phyloP scores from a whole-genome alignment of 2,797 vertebrate genomes.

The Falco columbarius region DNA sequence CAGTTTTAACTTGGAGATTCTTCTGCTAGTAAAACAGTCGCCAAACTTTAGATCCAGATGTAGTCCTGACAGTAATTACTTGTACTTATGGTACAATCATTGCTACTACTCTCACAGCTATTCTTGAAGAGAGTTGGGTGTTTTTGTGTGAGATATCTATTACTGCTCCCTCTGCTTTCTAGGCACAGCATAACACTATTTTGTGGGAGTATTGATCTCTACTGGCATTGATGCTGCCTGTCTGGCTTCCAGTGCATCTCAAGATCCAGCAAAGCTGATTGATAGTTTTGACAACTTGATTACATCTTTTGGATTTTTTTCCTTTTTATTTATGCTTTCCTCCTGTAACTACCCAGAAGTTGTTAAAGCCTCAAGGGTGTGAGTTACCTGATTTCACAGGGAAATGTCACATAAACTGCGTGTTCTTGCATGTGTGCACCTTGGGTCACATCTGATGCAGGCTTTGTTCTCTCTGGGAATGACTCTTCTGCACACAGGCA shows the following conservation, averaged over 20 bases:
- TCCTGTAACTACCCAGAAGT: neutral
- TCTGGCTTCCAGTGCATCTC: constrained; percentile 51
- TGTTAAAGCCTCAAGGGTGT: neutral
- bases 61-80: constrained; percentile 53
- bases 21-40: neutral
- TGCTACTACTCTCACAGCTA: neutral
- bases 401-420: neutral
- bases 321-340: neutral
- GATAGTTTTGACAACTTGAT: constrained; percentile 1
- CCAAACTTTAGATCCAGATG: constrained; percentile 30
- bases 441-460: neutral
- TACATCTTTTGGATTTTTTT: neutral
- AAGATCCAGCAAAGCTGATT: constrained; percentile 2
- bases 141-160: constrained; percentile 63
- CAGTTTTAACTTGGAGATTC: neutral
- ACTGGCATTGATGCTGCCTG: constrained; percentile 44
- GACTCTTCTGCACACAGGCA: neutral
- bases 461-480: neutral
- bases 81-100: constrained; percentile 3
- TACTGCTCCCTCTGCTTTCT: constrained; percentile 74
- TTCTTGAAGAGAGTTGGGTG: constrained; percentile 40
- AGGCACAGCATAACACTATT: constrained; percentile 61
- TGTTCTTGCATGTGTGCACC: neutral
- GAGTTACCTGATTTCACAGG: neutral
- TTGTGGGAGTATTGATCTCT: constrained; percentile 68